Evolutionary conservation across 2,797 vertebrate species (phyloP), one percentile per base, ranked within the genome.

Genomic region (Tangara arthus): DNA sequence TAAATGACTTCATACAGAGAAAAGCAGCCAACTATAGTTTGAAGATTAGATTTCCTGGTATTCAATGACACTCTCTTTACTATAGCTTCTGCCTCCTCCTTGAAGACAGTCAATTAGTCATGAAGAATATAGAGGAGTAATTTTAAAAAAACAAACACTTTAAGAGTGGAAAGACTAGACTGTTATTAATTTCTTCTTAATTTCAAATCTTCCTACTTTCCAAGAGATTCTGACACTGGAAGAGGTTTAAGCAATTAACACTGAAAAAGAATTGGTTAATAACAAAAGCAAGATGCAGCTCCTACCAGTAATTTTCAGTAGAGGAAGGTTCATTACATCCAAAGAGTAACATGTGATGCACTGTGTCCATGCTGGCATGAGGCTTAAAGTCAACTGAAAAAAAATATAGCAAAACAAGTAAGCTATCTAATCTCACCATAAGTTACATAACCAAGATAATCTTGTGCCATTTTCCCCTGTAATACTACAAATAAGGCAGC

Each of bases 321-420:
- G 99, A 99, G 22, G 97, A 98, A 7, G 99, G 99, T 66, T 97
- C 98, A 95, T 98, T 98, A 96, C 99, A 99, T 97, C 99, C 99
- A 55, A 99, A 99, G 46, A 99, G 98, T 46, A 99, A 97, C 99
- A 99, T 99, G 95, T 99, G 99, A 94, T 99, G 99, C 77, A 99
- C 98, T 34, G 99, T 99, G 87, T 99, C 98, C 99, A 99, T 99
- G 89, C 97, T 99, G 96, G 99, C 99, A 89, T 97, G 98, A 95
- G 99, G 99, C 76, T 98, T 98, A 96, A 99, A 99, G 98, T 99
- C 99, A 98, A 99, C 99, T 99, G 98, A 76, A 95, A 93, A 97
- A 92, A 93, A 79, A 91, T 96, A 97, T 17, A 4, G 91, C 26
- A 95, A 66, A 89, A 37, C 6, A 90, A 66, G 17, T 65, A 66